Base-by-base conservation (phyloP, 1,140 invertebrate species). In the Globodera rostochiensis region DNA sequence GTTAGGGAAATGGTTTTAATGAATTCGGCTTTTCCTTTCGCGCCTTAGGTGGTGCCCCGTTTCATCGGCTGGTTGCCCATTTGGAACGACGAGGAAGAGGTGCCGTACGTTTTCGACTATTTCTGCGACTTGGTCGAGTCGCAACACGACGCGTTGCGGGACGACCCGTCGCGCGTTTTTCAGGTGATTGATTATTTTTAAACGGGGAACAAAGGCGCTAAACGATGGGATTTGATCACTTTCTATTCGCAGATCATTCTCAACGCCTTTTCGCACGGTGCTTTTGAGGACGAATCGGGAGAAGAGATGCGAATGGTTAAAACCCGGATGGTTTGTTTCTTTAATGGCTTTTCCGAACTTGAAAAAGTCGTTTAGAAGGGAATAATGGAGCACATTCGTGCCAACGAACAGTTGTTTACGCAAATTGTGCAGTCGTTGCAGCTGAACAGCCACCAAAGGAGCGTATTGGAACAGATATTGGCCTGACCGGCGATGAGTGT, bases 31-130 rank as follows among this genome's bases (percentile, higher is more conserved):
- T 67, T 67, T 25, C 50, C 50, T 9, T 53, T 13, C 50, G 11
- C 50, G 15, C 83, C 83, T 81, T 53, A 91, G 82, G 81, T 97
- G 78, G 92, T 98, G 80, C 94, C 94, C 79, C 92, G 94, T 87
- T 98, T 96, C 94, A 92, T 98, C 74, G 93, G 93, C 79, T 98
- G 97, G 96, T 92, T 99, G 84, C 97, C 97, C 47, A 94, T 97
- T 19, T 94, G 94, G 83, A 96, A 98, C 91, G 97, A 99, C 91
- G 93, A 93, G 45, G 97, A 98, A 86, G 97, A 99, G 91, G 95
- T 77, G 94, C 94, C 73, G 9, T 94, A 97, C 89, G 94, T 99
- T 60, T 99, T 98, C 90, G 94, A 93, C 79, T 96, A 97, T 91
- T 91, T 99, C 49, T 98, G 96, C 91, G 95, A 98, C 91, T 92